Evolutionary conservation across 2,797 vertebrate genomes (phyloP).

Genomic region (Melanotaenia boesemani): DNA sequence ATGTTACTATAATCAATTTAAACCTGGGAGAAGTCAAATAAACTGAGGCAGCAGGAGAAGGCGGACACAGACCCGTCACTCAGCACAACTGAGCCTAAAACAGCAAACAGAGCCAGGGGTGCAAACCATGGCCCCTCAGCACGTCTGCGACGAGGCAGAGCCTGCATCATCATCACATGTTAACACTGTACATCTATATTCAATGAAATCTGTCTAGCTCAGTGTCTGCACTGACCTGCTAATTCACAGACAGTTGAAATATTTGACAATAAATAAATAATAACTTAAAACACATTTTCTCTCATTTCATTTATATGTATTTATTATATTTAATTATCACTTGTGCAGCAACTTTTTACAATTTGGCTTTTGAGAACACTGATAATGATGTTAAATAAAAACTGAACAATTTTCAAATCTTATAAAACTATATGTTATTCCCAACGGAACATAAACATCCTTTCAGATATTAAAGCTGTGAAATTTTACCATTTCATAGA

Average conservation of each 20-base stretch:
- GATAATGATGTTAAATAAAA: too few species aligned
- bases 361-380: background rate
- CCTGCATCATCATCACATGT: slow-evolving; percentile 34
- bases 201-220: slow-evolving; percentile 11
- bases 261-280: background rate
- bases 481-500: too few species aligned
- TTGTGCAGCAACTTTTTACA: background rate
- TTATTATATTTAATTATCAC: too few species aligned
- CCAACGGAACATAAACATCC: too few species aligned
- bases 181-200: slow-evolving; percentile 1
- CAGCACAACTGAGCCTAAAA: slow-evolving; percentile 55
- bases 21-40: slow-evolving; percentile 73
- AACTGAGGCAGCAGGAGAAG: slow-evolving; percentile 48
- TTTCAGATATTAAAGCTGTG: too few species aligned
- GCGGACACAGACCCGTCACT: slow-evolving; percentile 36
- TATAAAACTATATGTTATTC: too few species aligned
- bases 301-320: too few species aligned
- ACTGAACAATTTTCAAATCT: too few species aligned
- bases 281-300: too few species aligned
- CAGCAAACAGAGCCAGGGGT: slow-evolving; percentile 63
- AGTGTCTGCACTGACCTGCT: slow-evolving; percentile 6
- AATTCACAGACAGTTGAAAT: background rate
- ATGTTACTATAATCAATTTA: slow-evolving; percentile 60
- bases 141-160: slow-evolving; percentile 27
- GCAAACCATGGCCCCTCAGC: slow-evolving; percentile 28